These are phyloP conservation scores for Paradoxurus hermaphroditus DNA, from an alignment of 2,113 vertebrate genomes.

Conservation along the genomic window DNA sequence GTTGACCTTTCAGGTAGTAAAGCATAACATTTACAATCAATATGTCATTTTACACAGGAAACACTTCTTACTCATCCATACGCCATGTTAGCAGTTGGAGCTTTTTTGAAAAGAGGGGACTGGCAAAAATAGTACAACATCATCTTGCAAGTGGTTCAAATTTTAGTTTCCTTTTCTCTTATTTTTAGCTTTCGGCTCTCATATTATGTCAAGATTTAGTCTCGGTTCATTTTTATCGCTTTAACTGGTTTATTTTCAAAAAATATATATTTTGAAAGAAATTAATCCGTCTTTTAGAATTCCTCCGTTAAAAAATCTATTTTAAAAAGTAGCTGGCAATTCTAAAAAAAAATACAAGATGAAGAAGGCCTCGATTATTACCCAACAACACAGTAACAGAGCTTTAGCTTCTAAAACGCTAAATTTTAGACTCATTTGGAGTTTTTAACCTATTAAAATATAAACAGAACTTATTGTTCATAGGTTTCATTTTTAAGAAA, in stretches of 20 bases:
- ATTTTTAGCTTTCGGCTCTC: background rate
- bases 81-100: background rate
- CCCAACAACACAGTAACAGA: background rate
- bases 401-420: background rate
- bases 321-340: background rate
- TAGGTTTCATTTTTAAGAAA: background rate
- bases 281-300: background rate
- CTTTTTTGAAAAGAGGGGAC: background rate
- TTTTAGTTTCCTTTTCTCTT: background rate
- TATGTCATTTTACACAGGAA: conserved; percentile 9
- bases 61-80: background rate
- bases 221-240: background rate
- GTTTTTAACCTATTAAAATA: background rate
- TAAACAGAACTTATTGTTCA: background rate
- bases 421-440: background rate
- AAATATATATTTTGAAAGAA: background rate
- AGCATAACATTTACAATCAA: conserved; percentile 30
- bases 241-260: background rate
- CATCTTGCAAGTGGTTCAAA: background rate
- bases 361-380: background rate
- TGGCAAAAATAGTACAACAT: background rate
- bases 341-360: background rate
- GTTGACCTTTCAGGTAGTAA: conserved; percentile 30
- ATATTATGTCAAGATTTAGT: background rate
- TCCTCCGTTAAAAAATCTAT: background rate